Conservation (phyloP, 92 coral and sea anemone genomes). For the Nematostella vectensis region DNA sequence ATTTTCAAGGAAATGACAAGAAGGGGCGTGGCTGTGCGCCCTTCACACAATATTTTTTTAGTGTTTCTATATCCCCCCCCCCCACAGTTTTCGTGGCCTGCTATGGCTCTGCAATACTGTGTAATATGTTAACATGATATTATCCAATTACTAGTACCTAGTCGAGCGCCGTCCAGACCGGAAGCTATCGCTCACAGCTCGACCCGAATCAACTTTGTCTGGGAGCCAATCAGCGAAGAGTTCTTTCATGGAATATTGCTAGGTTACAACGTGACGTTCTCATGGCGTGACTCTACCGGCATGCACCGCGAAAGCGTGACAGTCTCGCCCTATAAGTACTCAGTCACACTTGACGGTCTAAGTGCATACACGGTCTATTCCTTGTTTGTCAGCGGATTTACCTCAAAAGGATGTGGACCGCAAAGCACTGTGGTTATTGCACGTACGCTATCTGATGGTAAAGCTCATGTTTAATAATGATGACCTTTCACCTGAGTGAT, state of each 20-base stretch:
- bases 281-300: slow-evolving; percentile 4
- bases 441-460: slow-evolving; percentile 50
- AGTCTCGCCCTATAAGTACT: slow-evolving; percentile 5
- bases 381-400: slow-evolving; percentile 38
- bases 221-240: slow-evolving; percentile 29
- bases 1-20: too few species aligned
- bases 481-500: too few species aligned
- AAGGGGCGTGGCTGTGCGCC: too few species aligned
- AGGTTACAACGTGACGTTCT: slow-evolving; percentile 38
- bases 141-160: slow-evolving; percentile 35
- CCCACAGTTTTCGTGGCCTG: too few species aligned
- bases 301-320: not conserved
- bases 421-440: slow-evolving; percentile 9
- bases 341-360: slow-evolving; percentile 13
- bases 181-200: slow-evolving; percentile 23
- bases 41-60: too few species aligned
- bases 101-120: too few species aligned
- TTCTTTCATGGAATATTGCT: slow-evolving; percentile 31
- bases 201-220: slow-evolving; percentile 29
- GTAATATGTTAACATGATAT: too few species aligned
- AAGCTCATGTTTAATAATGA: not conserved
- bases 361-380: slow-evolving; percentile 23
- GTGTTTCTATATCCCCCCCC: too few species aligned
- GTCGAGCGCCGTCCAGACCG: slow-evolving; percentile 32
- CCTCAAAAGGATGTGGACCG: slow-evolving; percentile 62